Conservation (phyloP, 2,113 vertebrate genomes). For the Laterallus jamaicensis region DNA sequence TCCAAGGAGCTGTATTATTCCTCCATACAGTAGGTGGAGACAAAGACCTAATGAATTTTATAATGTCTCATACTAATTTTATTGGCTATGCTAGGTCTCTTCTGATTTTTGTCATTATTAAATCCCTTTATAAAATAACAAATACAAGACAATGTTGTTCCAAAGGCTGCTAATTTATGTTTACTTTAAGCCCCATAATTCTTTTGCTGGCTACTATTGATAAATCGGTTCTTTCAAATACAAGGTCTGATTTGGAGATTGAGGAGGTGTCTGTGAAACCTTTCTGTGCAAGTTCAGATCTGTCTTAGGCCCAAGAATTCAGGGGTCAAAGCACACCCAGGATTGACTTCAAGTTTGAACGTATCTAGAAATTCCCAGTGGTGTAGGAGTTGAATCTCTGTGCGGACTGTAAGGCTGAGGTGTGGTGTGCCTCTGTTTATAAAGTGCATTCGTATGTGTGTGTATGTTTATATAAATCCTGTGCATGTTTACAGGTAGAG, state of each 20-base stretch:
- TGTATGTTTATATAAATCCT: not conserved
- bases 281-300: not conserved
- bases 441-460: not conserved
- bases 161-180: not conserved
- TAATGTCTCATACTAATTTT: not conserved
- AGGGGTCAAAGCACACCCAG: not conserved
- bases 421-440: constrained; percentile 4
- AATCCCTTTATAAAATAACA: not conserved
- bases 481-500: not conserved
- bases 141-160: not conserved
- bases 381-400: constrained; percentile 9
- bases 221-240: not conserved
- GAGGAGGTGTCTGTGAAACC: not conserved
- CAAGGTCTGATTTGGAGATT: not conserved
- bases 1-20: constrained; percentile 5
- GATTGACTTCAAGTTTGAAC: not conserved
- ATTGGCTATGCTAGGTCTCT: not conserved
- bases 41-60: constrained; percentile 63
- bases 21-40: constrained; percentile 66
- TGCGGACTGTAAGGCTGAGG: not conserved
- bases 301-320: not conserved
- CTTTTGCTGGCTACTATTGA: not conserved
- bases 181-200: not conserved
- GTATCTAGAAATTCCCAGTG: not conserved
- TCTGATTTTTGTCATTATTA: not conserved